phyloP scores from a whole-genome alignment of 2,113 vertebrate genomes.

The Copsychus sechellarum region DNA sequence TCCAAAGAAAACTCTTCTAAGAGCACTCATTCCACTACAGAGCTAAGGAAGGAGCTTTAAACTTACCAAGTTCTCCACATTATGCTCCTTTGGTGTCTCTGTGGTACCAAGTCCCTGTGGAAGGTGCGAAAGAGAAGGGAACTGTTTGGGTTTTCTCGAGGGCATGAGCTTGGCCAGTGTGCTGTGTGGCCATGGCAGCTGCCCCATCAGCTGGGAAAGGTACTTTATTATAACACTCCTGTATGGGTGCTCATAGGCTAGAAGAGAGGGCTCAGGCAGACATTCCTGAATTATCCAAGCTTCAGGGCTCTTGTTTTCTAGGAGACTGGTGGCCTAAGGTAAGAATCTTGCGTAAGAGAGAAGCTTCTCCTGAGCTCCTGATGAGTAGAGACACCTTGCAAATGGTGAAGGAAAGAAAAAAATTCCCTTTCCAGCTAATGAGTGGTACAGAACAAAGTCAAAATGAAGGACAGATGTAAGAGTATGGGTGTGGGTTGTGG shows the following conservation, averaged over 20 bases:
- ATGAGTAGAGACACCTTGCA: background rate
- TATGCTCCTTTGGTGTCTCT: background rate
- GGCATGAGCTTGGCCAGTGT: background rate
- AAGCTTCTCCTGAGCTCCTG: background rate
- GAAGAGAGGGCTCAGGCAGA: background rate
- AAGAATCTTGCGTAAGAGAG: background rate
- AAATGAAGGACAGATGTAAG: background rate
- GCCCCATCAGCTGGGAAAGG: rapidly evolving
- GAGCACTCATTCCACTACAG: background rate
- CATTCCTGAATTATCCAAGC: background rate
- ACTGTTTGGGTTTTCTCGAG: background rate
- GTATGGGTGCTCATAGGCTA: rapidly evolving
- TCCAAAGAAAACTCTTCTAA: background rate
- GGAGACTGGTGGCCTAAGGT: background rate
- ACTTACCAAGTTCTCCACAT: rapidly evolving
- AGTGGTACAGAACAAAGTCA: background rate
- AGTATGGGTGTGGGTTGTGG: no score
- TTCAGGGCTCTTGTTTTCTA: background rate
- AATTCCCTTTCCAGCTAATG: background rate
- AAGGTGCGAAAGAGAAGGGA: background rate
- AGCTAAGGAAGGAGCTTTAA: background rate
- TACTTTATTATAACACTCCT: background rate
- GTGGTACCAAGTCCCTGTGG: rapidly evolving
- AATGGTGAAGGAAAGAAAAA: background rate
- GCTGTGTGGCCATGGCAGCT: background rate